Percentiles rank a stretch among this genome's conserved stretches.
Evolutionary conservation across 1,140 invertebrate species (phyloP).

Genomic region (Chironomus tepperi): DNA sequence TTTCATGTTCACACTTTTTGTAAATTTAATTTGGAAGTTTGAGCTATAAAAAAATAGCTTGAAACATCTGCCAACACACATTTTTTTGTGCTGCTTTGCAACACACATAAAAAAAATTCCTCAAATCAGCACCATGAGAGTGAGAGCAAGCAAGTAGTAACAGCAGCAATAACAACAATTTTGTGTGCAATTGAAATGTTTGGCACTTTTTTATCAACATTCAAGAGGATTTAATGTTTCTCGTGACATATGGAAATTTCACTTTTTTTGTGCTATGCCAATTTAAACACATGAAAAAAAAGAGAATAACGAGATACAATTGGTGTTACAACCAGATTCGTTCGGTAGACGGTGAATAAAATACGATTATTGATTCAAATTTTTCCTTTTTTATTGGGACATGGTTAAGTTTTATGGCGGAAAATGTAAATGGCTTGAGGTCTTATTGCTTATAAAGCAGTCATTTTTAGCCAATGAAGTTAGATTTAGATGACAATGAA

Average conservation of each 20-base stretch:
- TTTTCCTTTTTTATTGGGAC: neutral
- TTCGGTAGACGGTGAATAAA: neutral
- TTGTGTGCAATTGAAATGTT: neutral
- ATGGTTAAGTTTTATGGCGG: neutral
- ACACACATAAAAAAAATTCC: neutral
- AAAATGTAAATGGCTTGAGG: neutral
- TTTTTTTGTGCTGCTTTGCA: neutral
- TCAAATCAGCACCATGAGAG: too few relatives aligned
- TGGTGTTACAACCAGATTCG: neutral
- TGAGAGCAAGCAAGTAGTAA: too few relatives aligned
- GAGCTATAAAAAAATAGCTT: neutral
- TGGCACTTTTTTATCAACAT: neutral
- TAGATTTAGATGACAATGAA: too few relatives aligned
- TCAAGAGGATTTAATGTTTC: neutral
- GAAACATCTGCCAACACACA: neutral
- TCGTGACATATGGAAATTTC: conserved; percentile 2
- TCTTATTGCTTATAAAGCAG: too few relatives aligned
- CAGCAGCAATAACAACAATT: neutral
- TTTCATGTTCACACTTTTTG: conserved; percentile 13
- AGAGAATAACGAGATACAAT: neutral
- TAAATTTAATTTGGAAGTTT: neutral
- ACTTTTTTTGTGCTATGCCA: neutral
- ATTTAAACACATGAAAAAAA: neutral
- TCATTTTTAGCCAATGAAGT: too few relatives aligned
- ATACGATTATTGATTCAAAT: neutral